Percentiles rank a stretch among this genome's conserved stretches.
phyloP scores from a whole-genome alignment of 2,888 invertebrate genomes.

The Lithosia quadra region DNA sequence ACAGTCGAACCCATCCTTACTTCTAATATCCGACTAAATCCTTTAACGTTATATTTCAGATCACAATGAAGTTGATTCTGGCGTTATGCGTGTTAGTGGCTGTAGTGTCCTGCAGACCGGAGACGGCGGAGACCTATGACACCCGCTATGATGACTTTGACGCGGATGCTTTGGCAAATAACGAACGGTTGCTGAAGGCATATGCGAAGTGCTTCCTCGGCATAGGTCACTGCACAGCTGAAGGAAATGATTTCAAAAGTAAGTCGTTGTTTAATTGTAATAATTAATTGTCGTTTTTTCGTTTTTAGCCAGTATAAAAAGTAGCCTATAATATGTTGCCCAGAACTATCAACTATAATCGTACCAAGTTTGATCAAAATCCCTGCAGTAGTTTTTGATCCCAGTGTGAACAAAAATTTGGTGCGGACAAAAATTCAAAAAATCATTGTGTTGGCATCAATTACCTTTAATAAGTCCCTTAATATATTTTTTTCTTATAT shows the following conservation, averaged over 20 bases:
- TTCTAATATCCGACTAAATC: neutral
- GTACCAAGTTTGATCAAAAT: no score
- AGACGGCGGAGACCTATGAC: constrained; percentile 86
- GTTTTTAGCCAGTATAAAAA: no score
- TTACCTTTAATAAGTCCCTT: no score
- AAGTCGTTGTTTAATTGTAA: constrained; percentile 61
- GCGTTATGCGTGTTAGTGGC: constrained; percentile 60
- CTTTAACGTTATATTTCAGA: constrained; percentile 25
- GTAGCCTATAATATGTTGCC: no score
- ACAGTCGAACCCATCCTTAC: no score
- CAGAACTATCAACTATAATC: no score
- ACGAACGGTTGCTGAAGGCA: constrained; percentile 88
- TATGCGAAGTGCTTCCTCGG: constrained; percentile 90
- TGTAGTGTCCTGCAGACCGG: constrained; percentile 71
- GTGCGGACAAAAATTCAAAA: no score
- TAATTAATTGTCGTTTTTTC: no score
- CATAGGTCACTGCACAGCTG: constrained; percentile 89
- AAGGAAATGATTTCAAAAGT: constrained; percentile 91
- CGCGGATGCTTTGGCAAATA: constrained; percentile 88
- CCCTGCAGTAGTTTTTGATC: no score
- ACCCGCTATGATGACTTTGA: constrained; percentile 90
- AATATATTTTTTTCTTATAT: no score
- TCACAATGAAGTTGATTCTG: constrained; percentile 64
- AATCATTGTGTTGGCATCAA: no score
- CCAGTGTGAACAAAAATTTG: no score